These are phyloP conservation scores for Limnodromus scolopaceus DNA, from an alignment of 2,797 vertebrate species.

Conservation along the genomic window DNA sequence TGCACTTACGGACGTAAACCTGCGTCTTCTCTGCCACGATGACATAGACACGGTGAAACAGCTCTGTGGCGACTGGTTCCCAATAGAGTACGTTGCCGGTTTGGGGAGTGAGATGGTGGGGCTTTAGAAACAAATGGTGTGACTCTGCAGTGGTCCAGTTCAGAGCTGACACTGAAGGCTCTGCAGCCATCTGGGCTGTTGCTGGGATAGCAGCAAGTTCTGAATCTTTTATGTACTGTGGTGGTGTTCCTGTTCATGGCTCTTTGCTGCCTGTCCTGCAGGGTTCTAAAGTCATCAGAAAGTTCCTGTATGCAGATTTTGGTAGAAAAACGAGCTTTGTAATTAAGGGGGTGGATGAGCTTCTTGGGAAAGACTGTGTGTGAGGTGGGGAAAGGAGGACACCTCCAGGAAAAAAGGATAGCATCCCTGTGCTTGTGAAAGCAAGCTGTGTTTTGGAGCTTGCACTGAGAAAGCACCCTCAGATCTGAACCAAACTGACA, in stretches of 20 bases:
- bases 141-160: not conserved
- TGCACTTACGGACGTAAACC: constrained; percentile 94
- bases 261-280: not conserved
- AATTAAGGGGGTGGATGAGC: not conserved
- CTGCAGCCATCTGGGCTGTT: not conserved
- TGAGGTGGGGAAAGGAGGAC: not conserved
- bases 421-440: not conserved
- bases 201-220: not conserved
- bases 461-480: not conserved
- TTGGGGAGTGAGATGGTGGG: rapidly evolving
- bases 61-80: constrained; percentile 98
- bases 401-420: not conserved
- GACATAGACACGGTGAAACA: constrained; percentile 98
- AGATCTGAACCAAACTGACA: not conserved
- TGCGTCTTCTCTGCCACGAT: constrained; percentile 98
- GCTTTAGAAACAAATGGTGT: no score
- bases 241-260: not conserved
- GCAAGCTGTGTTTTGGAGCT: not conserved
- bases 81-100: constrained; percentile 89
- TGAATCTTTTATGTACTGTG: not conserved
- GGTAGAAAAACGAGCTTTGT: not conserved
- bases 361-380: not conserved
- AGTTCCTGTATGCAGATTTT: not conserved
- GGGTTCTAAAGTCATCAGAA: not conserved
- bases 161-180: not conserved